Evolutionary conservation across 2,113 vertebrate species (phyloP).

Genomic region (Butastur rufipennis): DNA sequence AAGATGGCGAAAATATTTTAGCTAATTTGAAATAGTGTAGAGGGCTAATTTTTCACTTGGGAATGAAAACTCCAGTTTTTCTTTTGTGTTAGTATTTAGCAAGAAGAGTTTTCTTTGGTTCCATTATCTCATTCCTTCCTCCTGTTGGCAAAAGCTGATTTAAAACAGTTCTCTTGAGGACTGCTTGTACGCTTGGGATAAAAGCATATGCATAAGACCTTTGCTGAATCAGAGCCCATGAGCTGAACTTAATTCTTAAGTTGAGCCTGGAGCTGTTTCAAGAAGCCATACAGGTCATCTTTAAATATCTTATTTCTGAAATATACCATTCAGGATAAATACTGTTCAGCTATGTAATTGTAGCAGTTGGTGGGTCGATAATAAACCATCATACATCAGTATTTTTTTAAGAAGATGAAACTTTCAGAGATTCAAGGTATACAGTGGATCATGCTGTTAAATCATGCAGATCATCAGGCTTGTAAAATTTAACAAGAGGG

Average conservation of each 20-base stretch:
- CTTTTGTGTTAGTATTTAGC: background rate
- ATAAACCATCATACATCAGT: background rate
- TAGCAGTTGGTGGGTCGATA: background rate
- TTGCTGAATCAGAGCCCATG: background rate
- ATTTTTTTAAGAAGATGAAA: background rate
- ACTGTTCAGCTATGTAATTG: background rate
- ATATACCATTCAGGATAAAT: background rate
- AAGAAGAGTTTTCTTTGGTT: background rate
- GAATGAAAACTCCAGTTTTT: background rate
- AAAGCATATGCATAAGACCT: background rate
- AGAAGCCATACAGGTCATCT: background rate
- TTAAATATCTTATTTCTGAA: slow-evolving; percentile 17
- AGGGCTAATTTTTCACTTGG: background rate
- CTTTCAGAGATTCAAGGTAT: background rate
- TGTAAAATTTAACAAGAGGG: background rate
- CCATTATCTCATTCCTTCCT: slow-evolving; percentile 26
- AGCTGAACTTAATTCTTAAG: slow-evolving; percentile 8
- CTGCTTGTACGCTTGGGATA: background rate
- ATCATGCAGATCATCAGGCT: background rate
- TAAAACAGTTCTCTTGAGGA: background rate
- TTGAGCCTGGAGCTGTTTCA: slow-evolving; percentile 1
- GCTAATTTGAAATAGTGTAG: background rate
- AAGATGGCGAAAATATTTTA: background rate
- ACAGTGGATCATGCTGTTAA: background rate
- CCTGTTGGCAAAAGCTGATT: slow-evolving; percentile 6